A percentile compares a stretch with the other conserved stretches of the same genome.
Evolutionary conservation across 2,113 vertebrate species (phyloP).

Genomic region (rabbit (Oryctolagus cuniculus)): DNA sequence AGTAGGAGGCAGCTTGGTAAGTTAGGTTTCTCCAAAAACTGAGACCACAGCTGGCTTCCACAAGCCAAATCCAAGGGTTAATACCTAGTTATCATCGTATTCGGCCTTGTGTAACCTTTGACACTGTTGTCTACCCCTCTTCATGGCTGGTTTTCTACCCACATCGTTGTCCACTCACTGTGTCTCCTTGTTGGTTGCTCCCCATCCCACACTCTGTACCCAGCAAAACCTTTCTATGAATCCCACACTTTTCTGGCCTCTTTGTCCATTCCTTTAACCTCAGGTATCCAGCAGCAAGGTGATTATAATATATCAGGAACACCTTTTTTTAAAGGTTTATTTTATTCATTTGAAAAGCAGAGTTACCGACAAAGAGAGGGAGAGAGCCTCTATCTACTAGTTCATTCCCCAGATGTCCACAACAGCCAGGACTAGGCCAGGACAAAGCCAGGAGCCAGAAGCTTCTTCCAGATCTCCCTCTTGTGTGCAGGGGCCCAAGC

Average conservation of each 20-base stretch:
- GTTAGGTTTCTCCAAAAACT: not conserved
- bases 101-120: not conserved
- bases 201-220: not conserved
- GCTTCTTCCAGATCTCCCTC: no score
- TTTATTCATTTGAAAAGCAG: no score
- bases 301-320: not conserved
- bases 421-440: no score
- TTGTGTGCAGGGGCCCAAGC: no score
- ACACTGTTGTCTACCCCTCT: not conserved
- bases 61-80: not conserved
- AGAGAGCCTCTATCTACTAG: no score
- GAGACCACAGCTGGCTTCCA: not conserved
- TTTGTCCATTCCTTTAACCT: not conserved
- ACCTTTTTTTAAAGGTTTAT: no score
- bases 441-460: no score
- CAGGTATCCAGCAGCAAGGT: not conserved
- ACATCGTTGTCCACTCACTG: not conserved
- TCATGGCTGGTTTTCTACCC: not conserved
- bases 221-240: not conserved
- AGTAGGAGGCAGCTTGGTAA: not conserved
- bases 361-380: no score
- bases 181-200: not conserved
- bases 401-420: no score
- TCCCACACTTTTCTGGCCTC: not conserved
- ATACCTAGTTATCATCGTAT: not conserved